Conservation (phyloP, 1,140 invertebrate genomes). For the Spodoptera litura region DNA sequence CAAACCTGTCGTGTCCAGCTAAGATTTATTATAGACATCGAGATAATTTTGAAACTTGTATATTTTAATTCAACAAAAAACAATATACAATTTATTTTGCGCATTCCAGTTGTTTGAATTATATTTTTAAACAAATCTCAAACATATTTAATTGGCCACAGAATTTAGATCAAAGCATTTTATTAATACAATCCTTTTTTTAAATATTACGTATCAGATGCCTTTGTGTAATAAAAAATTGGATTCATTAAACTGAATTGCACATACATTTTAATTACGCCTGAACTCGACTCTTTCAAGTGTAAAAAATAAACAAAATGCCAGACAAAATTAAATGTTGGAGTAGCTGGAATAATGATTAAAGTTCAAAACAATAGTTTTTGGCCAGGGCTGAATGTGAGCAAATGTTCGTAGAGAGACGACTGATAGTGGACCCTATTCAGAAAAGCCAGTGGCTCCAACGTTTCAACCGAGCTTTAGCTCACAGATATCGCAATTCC, state of each 20-base stretch:
- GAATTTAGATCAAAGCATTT: background rate
- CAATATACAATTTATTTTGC: constrained; percentile 12
- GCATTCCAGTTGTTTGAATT: background rate
- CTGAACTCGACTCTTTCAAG: background rate
- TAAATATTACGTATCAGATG: no score
- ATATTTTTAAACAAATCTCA: constrained; percentile 4
- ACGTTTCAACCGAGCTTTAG: constrained; percentile 57
- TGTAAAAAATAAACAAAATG: constrained; percentile 1
- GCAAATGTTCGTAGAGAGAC: constrained; percentile 51
- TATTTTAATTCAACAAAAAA: constrained; percentile 14
- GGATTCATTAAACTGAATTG: background rate
- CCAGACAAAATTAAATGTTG: constrained; percentile 2
- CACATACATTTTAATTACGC: background rate
- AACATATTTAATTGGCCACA: background rate
- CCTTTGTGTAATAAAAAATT: no score
- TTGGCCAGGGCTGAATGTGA: constrained; percentile 47
- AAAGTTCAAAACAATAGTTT: constrained; percentile 54
- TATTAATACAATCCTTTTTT: no score
- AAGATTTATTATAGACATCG: constrained; percentile 29
- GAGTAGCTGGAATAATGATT: constrained; percentile 32
- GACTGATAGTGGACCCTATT: constrained; percentile 62
- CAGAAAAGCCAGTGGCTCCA: constrained; percentile 60
- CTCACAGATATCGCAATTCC: constrained; percentile 62
- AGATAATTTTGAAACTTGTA: constrained; percentile 34
- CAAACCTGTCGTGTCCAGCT: background rate